These are phyloP conservation scores for Ennomos erosarius DNA, from an alignment of 2,888 invertebrate species.

Conservation along the genomic window DNA sequence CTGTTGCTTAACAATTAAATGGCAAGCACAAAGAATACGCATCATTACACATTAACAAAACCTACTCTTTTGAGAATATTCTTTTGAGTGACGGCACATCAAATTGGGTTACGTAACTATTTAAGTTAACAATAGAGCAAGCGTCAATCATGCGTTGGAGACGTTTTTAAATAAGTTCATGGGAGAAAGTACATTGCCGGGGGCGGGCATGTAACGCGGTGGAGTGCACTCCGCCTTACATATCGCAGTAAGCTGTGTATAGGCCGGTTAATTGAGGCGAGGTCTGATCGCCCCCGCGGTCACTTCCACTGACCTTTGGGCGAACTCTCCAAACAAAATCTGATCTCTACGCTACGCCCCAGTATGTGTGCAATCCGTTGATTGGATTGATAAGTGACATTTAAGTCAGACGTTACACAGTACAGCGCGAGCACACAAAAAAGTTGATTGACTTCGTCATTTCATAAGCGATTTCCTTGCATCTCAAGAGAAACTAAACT, in stretches of 20 bases:
- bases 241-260: constrained; percentile 49
- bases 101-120: constrained; percentile 73
- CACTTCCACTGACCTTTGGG: constrained; percentile 51
- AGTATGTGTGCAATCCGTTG: constrained; percentile 47
- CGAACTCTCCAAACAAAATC: constrained; percentile 48
- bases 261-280: constrained; percentile 66
- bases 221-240: constrained; percentile 44
- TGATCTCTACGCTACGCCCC: constrained; percentile 36
- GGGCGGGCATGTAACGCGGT: constrained; percentile 59
- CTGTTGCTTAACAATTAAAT: constrained; percentile 80
- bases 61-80: constrained; percentile 68
- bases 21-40: constrained; percentile 78
- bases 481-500: constrained; percentile 12
- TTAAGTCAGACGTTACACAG: constrained; percentile 41
- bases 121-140: constrained; percentile 69
- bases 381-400: constrained; percentile 52
- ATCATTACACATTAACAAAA: constrained; percentile 81
- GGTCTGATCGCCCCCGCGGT: constrained; percentile 53
- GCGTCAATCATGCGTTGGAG: constrained; percentile 79
- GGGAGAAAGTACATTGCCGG: constrained; percentile 76
- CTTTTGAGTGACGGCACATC: constrained; percentile 76
- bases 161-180: constrained; percentile 81
- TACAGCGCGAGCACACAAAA: constrained; percentile 23
- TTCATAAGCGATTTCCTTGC: constrained; percentile 43
- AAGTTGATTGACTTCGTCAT: constrained; percentile 42